Percentiles rank a stretch among this genome's conserved stretches.
Evolutionary conservation across 2,888 invertebrate genomes (phyloP).

Genomic region (Hoplodrina ambigua): DNA sequence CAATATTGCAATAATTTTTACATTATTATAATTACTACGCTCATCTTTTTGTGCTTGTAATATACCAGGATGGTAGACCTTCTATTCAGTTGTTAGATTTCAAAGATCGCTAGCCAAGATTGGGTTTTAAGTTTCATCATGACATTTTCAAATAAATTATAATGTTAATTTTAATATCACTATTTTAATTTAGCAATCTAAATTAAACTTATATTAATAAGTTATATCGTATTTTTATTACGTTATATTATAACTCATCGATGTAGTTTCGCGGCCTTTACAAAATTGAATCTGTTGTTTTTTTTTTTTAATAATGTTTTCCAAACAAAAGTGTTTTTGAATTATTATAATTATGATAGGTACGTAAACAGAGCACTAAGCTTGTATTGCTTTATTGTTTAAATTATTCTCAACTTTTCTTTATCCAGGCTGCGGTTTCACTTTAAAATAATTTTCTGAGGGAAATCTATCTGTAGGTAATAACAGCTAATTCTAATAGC

Average conservation of each 20-base stretch:
- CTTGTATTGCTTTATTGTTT: constrained; percentile 12
- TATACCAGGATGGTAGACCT: not conserved
- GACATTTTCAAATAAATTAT: not conserved
- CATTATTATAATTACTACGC: not conserved
- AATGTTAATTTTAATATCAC: not conserved
- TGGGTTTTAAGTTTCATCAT: constrained; percentile 4
- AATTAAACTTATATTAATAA: not conserved
- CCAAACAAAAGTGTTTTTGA: not conserved
- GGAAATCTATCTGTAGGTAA: constrained; percentile 55
- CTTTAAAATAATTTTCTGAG: constrained; percentile 56
- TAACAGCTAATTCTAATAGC: constrained; percentile 37
- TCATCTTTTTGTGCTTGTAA: not conserved
- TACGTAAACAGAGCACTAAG: constrained; percentile 5
- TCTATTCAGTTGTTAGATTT: not conserved
- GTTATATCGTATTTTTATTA: not conserved
- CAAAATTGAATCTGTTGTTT: not conserved
- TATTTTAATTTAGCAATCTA: constrained; percentile 5
- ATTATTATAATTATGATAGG: not conserved
- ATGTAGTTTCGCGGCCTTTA: not conserved
- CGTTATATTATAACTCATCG: not conserved
- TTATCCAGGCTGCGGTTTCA: constrained; percentile 54
- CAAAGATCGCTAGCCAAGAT: not conserved
- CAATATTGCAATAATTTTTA: constrained; percentile 2
- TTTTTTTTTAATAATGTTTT: not conserved
- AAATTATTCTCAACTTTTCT: constrained; percentile 12